Conservation (phyloP, 2,113 vertebrate genomes). For the Cyphomyrus plagiostoma region DNA sequence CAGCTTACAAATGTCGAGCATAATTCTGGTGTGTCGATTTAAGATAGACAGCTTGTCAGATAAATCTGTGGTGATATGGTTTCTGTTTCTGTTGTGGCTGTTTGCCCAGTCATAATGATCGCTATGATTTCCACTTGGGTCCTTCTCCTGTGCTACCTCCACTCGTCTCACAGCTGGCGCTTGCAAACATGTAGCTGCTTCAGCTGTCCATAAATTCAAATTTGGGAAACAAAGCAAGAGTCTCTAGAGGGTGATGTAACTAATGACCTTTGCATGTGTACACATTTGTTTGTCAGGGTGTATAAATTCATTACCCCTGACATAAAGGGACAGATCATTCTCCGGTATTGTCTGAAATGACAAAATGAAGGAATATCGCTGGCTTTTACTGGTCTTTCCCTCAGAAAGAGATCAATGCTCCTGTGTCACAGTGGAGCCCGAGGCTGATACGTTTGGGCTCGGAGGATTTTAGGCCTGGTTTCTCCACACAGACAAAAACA, state of each 20-base stretch:
- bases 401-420: conserved; percentile 5
- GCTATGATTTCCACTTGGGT: conserved; percentile 3
- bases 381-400: neutral
- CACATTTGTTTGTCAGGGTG: conserved; percentile 22
- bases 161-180: neutral
- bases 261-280: conserved; percentile 25
- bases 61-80: conserved; percentile 22
- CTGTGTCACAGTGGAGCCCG: neutral
- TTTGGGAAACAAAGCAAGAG: conserved; percentile 13
- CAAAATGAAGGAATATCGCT: conserved; percentile 2
- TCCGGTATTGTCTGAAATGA: conserved; percentile 18
- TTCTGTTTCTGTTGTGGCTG: conserved; percentile 5
- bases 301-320: conserved; percentile 28
- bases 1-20: conserved; percentile 1
- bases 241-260: conserved; percentile 21
- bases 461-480: neutral
- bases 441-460: neutral
- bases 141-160: neutral
- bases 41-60: conserved; percentile 27
- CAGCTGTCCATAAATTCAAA: conserved; percentile 23
- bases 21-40: conserved; percentile 23
- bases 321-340: conserved; percentile 16
- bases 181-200: neutral
- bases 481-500: neutral
- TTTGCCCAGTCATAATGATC: conserved; percentile 28